These are phyloP conservation scores for Dolichotis patagonum DNA, from an alignment of 2,113 vertebrate genomes.

Conservation along the genomic window DNA sequence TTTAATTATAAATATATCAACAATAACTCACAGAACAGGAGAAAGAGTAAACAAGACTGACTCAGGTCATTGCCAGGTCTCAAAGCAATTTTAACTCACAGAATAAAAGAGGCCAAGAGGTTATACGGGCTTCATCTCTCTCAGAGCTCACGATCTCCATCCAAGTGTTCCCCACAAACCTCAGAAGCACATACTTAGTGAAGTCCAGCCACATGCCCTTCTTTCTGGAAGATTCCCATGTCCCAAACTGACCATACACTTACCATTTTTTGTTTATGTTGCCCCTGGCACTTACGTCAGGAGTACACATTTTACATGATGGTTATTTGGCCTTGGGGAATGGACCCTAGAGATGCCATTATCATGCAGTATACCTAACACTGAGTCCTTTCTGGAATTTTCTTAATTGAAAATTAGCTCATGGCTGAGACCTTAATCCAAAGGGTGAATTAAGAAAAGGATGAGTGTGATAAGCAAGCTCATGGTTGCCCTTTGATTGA, in stretches of 20 bases:
- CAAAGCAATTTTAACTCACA: conserved; percentile 45
- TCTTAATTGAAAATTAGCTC: neutral
- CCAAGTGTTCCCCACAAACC: conserved; percentile 50
- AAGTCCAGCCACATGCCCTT: neutral
- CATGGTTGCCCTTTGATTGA: neutral
- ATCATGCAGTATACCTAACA: neutral
- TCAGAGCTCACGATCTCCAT: neutral
- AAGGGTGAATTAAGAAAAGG: neutral
- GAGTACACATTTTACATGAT: neutral
- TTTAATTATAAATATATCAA: conserved; percentile 41
- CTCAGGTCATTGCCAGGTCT: neutral
- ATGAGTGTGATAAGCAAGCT: neutral
- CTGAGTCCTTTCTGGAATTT: neutral
- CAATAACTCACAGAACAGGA: conserved; percentile 5
- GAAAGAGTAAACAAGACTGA: conserved; percentile 32
- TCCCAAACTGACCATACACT: neutral
- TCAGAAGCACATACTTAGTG: conserved; percentile 44
- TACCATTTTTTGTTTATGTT: neutral
- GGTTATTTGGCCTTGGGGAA: neutral
- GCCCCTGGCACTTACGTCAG: neutral
- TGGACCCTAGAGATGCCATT: neutral
- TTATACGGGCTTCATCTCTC: too few species aligned
- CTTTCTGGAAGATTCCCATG: neutral
- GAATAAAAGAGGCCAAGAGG: neutral
- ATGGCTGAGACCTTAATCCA: neutral